These are phyloP conservation scores for Campoletis raptor DNA, from an alignment of 2,888 invertebrate genomes.

Conservation along the genomic window DNA sequence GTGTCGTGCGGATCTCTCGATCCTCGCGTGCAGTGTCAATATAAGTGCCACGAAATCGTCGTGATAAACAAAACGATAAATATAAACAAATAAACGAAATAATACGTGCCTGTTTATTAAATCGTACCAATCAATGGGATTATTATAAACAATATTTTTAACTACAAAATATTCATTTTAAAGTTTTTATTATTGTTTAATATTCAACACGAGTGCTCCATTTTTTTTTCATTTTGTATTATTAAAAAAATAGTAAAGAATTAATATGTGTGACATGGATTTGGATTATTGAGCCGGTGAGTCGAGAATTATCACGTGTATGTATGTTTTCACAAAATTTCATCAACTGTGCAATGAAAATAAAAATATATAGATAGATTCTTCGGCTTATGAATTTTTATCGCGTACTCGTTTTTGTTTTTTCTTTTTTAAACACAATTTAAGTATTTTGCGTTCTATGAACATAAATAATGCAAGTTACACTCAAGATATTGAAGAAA, in stretches of 20 bases:
- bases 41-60: constrained; percentile 21
- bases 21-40: constrained; percentile 30
- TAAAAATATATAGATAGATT: background rate
- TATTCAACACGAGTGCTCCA: background rate
- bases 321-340: background rate
- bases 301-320: constrained; percentile 6
- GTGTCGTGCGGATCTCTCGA: constrained; percentile 64
- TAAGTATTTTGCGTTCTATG: background rate
- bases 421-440: background rate
- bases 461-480: background rate
- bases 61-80: constrained; percentile 11
- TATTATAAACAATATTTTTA: background rate
- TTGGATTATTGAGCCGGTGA: constrained; percentile 17
- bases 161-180: background rate
- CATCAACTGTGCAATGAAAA: background rate
- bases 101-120: background rate
- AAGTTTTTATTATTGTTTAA: background rate
- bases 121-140: constrained; percentile 1
- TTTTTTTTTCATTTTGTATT: background rate
- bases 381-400: background rate
- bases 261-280: background rate
- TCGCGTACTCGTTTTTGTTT: background rate
- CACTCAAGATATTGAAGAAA: background rate
- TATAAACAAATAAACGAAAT: background rate
- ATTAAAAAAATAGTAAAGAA: background rate